A percentile compares a stretch with the other conserved stretches of the same genome.
Conservation (phyloP, 64 coral and sea anemone genomes). For the Dendrophyllia cribrosa region DNA sequence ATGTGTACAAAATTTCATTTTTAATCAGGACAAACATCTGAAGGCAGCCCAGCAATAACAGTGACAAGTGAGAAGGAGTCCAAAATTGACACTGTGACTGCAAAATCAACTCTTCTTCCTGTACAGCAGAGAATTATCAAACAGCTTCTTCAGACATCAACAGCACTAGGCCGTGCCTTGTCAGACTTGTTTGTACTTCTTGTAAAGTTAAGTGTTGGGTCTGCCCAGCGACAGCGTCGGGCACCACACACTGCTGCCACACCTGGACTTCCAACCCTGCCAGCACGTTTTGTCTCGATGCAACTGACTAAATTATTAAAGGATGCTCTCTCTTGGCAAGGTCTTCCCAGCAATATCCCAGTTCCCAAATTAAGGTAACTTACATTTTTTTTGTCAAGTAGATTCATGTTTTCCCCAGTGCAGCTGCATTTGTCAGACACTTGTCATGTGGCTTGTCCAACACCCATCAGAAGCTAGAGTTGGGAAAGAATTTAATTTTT, state of each 20-base stretch:
- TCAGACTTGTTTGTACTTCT: slow-evolving; percentile 93
- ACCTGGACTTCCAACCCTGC: slow-evolving; percentile 77
- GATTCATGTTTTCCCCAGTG: too few relatives aligned
- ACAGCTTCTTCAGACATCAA: slow-evolving; percentile 88
- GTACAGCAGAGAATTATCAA: slow-evolving; percentile 84
- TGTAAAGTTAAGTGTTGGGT: slow-evolving; percentile 88
- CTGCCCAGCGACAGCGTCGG: slow-evolving; percentile 89
- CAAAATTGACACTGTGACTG: not conserved
- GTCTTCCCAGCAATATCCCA: slow-evolving; percentile 32
- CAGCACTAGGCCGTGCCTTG: slow-evolving; percentile 80
- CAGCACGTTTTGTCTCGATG: slow-evolving; percentile 72
- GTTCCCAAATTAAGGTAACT: slow-evolving; percentile 48
- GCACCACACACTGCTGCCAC: slow-evolving; percentile 67
- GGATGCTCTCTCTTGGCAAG: slow-evolving; percentile 82
- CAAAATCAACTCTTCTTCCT: slow-evolving; percentile 78
- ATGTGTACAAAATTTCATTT: too few relatives aligned
- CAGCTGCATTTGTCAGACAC: too few relatives aligned
- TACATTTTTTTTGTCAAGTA: too few relatives aligned
- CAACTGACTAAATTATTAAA: slow-evolving; percentile 82
- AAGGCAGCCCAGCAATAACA: not conserved
- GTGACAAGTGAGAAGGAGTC: not conserved
- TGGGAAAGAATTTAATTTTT: too few relatives aligned
- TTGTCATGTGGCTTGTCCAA: too few relatives aligned
- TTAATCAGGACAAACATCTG: slow-evolving; percentile 20
- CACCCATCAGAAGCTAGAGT: too few relatives aligned